Evolutionary conservation across 2,888 invertebrate species (phyloP).

Genomic region (Hoplodrina ambigua): DNA sequence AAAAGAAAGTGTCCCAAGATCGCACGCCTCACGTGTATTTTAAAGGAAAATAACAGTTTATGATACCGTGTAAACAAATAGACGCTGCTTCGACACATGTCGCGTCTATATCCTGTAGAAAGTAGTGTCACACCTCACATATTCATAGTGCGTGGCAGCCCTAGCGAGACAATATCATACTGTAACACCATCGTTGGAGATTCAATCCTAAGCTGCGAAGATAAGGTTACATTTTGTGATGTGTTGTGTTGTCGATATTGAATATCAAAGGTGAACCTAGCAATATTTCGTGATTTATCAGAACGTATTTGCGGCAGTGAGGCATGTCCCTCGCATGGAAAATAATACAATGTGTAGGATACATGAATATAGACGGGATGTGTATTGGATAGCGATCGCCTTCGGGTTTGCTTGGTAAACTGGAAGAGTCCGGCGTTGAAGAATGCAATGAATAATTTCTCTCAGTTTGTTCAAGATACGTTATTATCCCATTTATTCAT

Average conservation of each 20-base stretch:
- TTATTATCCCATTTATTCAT: neutral
- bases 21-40: constrained; percentile 16
- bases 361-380: constrained; percentile 46
- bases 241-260: constrained; percentile 41
- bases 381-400: constrained; percentile 38
- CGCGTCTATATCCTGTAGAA: constrained; percentile 39
- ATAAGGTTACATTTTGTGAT: constrained; percentile 21
- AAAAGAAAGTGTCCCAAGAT: constrained; percentile 13
- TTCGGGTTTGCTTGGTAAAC: constrained; percentile 6
- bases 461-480: neutral
- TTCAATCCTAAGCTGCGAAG: neutral
- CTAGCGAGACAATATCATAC: constrained; percentile 47
- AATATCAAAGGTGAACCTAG: constrained; percentile 60
- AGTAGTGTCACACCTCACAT: constrained; percentile 55
- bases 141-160: constrained; percentile 54
- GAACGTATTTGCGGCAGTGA: constrained; percentile 62
- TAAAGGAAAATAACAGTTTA: constrained; percentile 43
- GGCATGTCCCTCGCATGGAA: constrained; percentile 54
- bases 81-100: constrained; percentile 52
- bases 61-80: constrained; percentile 50
- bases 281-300: constrained; percentile 64
- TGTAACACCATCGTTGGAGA: neutral
- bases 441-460: neutral
- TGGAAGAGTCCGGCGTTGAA: constrained; percentile 1
- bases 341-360: constrained; percentile 58